Conservation (phyloP, 2,888 invertebrate genomes). For the Amphipoea oculea region DNA sequence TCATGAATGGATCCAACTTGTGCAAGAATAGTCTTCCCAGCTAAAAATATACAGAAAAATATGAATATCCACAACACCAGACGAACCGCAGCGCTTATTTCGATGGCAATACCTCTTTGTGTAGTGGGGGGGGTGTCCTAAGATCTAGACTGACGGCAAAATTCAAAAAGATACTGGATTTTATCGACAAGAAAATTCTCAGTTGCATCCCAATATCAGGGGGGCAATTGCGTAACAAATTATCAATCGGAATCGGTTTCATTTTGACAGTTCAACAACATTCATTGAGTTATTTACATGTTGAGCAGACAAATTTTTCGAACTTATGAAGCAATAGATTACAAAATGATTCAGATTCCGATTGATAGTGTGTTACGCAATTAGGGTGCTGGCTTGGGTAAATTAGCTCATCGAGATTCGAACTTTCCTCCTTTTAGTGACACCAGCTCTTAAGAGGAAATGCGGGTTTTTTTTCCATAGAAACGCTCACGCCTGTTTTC, state of each 20-base stretch:
- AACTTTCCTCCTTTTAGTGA: background rate
- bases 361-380: too few species aligned
- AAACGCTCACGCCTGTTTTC: too few species aligned
- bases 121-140: background rate
- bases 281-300: too few species aligned
- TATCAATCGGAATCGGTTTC: too few species aligned
- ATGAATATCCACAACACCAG: background rate
- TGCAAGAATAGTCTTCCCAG: conserved; percentile 79
- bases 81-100: background rate
- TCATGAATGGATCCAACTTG: conserved; percentile 82
- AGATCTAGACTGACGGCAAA: background rate
- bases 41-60: conserved; percentile 67
- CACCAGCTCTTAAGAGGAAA: background rate
- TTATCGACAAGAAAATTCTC: background rate
- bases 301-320: too few species aligned
- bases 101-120: background rate
- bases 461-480: too few species aligned
- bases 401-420: background rate
- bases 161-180: background rate
- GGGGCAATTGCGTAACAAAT: too few species aligned
- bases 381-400: background rate
- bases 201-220: too few species aligned
- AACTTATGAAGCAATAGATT: too few species aligned
- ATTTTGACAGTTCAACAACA: too few species aligned
- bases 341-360: too few species aligned